Percentiles rank a stretch among this genome's conserved stretches.
These are phyloP conservation scores for Sitta europaea DNA, from an alignment of 2,113 vertebrate species.

Conservation along the genomic window DNA sequence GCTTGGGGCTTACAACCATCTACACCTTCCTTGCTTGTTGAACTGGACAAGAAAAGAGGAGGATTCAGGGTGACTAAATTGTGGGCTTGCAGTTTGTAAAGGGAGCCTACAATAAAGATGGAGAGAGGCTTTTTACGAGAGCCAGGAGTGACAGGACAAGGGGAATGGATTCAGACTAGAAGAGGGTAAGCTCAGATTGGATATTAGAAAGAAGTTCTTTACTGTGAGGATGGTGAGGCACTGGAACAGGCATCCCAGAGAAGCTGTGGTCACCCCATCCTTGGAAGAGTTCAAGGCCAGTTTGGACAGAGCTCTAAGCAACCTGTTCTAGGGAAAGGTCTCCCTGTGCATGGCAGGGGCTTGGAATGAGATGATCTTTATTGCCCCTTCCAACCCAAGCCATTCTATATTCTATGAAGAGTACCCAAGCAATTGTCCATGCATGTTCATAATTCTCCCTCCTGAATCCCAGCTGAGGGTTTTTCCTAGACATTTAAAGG, in stretches of 20 bases:
- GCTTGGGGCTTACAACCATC: background rate
- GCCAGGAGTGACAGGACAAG: background rate
- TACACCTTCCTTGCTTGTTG: background rate
- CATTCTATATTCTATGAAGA: background rate
- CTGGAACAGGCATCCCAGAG: background rate
- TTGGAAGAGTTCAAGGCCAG: background rate
- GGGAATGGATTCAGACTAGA: background rate
- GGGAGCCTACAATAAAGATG: background rate
- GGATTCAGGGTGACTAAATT: background rate
- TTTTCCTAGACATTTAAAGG: background rate
- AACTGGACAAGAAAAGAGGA: background rate
- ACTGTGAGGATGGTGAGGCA: background rate
- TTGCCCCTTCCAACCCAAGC: background rate
- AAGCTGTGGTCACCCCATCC: background rate
- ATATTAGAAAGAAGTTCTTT: background rate
- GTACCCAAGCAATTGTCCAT: background rate
- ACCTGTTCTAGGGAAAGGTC: background rate
- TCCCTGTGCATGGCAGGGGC: background rate
- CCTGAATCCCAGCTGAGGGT: background rate
- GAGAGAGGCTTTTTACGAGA: background rate
- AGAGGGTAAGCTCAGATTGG: background rate
- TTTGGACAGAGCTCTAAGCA: background rate
- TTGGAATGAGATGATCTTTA: background rate
- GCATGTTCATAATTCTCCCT: background rate
- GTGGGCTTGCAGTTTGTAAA: background rate